Conservation (phyloP, 2,797 vertebrate species). For the Salarias fasciatus region DNA sequence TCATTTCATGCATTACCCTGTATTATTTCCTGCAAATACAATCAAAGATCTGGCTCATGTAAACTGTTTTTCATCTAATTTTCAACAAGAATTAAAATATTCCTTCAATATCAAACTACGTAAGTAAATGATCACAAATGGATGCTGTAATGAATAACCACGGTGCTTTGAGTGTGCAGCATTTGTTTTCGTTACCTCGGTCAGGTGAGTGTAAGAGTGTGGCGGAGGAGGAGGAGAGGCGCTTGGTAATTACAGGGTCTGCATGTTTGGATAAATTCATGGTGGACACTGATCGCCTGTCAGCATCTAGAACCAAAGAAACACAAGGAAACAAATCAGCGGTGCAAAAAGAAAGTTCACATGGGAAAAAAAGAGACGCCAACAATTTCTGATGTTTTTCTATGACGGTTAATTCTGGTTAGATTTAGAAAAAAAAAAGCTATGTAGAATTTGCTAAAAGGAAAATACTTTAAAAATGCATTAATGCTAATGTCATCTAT, state of each 20-base stretch:
- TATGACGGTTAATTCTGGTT: slow-evolving; percentile 43
- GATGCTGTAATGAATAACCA: neutral
- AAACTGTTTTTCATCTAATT: too few relatives aligned
- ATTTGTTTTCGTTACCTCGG: slow-evolving; percentile 86
- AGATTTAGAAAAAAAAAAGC: slow-evolving; percentile 23
- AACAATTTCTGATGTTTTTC: slow-evolving; percentile 31
- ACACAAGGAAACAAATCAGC: slow-evolving; percentile 10
- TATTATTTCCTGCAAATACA: too few relatives aligned
- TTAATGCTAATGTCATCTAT: slow-evolving; percentile 53
- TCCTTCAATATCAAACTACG: too few relatives aligned
- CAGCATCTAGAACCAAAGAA: slow-evolving; percentile 86
- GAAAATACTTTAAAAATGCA: slow-evolving; percentile 6
- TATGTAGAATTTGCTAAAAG: slow-evolving; percentile 31
- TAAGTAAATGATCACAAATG: too few relatives aligned
- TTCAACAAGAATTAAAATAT: too few relatives aligned
- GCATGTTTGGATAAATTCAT: slow-evolving; percentile 98
- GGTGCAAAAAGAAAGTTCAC: slow-evolving; percentile 1
- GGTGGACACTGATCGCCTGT: slow-evolving; percentile 96
- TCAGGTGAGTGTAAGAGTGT: slow-evolving; percentile 97
- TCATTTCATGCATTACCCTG: too few relatives aligned
- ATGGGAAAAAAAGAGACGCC: slow-evolving; percentile 3
- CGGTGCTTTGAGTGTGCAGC: neutral
- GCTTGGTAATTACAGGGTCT: slow-evolving; percentile 97
- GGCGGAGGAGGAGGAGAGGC: slow-evolving; percentile 96
- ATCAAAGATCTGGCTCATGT: too few relatives aligned